Evolutionary conservation across 2,888 invertebrate species (phyloP), one percentile per base, ranked within the genome.

Genomic region (Eumerus sabulonum): DNA sequence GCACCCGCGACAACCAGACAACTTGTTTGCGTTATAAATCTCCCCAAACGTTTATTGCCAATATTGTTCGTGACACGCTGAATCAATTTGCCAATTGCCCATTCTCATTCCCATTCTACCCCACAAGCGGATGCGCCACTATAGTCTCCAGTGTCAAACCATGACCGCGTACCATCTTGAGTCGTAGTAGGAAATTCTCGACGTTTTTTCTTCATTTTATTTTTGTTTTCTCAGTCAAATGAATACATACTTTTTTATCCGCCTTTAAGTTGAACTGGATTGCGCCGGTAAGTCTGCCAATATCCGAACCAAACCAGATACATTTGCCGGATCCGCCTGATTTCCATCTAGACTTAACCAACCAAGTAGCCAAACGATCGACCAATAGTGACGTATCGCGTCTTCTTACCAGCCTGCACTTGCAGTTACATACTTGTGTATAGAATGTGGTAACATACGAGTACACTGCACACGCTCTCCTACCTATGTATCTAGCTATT

Each of bases 241-340:
- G 53, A 64, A 51, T 76, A 70, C 57, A 74, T 66, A 76, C 56
- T 57, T 48, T 74, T 72, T 82, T 82, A n/a, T 71, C 79, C 81
- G 73, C 66, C 83, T 82, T 84, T 85, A 84, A 84, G 83, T 82
- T 82, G 19, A 86, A 87, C 88, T 84, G 85, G 87, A 85, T 85
- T 84, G 82, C 84, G 85, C 86, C 86, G 81, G 87, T 85, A 82
- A 82, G 84, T 84, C 83, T 84, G 83, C 57, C 74, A 63, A 47
- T 81, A 83, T 84, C 86, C 83, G 85, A 86, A 84, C 57, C 82
- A 82, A 88, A 88, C 88, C 87, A 86, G 88, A 87, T 86, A 85
- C 84, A 85, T 85, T 86, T 84, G 86, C 85, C 85, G 86, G 82
- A 83, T 70, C 77, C 77, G 68, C 56, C 42, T 42, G 66, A 51